Conservation (phyloP, 2,888 invertebrate genomes). For the Ormyrus pomaceus region DNA sequence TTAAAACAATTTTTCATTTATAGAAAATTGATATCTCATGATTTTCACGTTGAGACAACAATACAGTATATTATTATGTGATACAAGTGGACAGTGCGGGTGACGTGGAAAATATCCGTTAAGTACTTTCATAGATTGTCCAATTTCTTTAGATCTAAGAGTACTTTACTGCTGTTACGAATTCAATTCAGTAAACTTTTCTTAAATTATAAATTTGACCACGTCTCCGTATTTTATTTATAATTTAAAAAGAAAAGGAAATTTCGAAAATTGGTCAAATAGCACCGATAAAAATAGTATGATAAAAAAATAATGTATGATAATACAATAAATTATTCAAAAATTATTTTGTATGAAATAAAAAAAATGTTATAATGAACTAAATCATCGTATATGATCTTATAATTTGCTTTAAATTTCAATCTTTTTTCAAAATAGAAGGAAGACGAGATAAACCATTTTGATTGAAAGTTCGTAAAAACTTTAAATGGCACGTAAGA, state of each 20-base stretch:
- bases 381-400: neutral
- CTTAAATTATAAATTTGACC: neutral
- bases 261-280: neutral
- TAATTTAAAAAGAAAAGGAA: neutral
- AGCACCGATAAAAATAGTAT: no score
- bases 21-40: slow-evolving; percentile 27
- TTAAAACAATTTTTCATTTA: slow-evolving; percentile 4
- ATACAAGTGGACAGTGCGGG: slow-evolving; percentile 7
- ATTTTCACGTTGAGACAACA: neutral
- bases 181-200: neutral
- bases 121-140: slow-evolving; percentile 46
- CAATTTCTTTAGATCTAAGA: slow-evolving; percentile 9
- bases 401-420: neutral
- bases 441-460: neutral
- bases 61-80: slow-evolving; percentile 15
- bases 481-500: slow-evolving; percentile 22
- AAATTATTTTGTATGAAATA: no score
- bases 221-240: neutral
- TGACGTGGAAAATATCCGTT: slow-evolving; percentile 26
- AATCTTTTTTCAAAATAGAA: no score
- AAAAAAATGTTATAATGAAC: no score
- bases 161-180: neutral
- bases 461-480: slow-evolving; percentile 9
- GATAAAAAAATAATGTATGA: no score
- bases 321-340: no score